Evolutionary conservation across 1,140 invertebrate genomes (phyloP).

Genomic region (Bemisia tabaci): DNA sequence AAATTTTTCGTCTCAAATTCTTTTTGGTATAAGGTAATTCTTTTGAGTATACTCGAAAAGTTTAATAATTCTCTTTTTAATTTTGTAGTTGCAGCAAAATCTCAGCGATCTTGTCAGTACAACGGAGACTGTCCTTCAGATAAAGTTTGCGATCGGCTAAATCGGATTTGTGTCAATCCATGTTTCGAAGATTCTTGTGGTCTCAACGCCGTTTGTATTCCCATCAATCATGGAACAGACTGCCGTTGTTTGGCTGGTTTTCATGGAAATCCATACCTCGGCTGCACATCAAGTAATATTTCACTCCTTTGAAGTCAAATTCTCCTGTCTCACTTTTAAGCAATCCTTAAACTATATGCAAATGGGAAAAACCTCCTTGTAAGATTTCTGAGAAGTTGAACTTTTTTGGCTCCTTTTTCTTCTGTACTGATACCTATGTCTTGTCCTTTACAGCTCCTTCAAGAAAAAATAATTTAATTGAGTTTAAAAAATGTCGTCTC

Average conservation of each 20-base stretch:
- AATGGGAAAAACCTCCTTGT: no score
- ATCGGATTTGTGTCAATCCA: conserved; percentile 67
- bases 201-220: conserved; percentile 63
- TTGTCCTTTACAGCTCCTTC: no score
- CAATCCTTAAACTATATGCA: background rate
- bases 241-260: conserved; percentile 63
- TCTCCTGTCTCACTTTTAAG: background rate
- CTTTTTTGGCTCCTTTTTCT: no score
- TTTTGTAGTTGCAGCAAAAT: background rate
- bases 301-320: background rate
- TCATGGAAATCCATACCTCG: conserved; percentile 62
- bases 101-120: conserved; percentile 48
- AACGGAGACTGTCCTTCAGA: conserved; percentile 76
- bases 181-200: conserved; percentile 71
- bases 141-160: conserved; percentile 64
- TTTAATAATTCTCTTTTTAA: background rate
- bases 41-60: no score
- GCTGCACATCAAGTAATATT: conserved; percentile 44
- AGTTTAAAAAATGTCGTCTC: no score
- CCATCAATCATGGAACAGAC: conserved; percentile 57
- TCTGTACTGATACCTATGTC: no score
- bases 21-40: no score
- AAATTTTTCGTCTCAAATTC: no score
- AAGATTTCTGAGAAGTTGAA: no score
- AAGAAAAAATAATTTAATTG: no score